Conservation (phyloP, 2,888 invertebrate species). For the Lycocerus yunnanus region DNA sequence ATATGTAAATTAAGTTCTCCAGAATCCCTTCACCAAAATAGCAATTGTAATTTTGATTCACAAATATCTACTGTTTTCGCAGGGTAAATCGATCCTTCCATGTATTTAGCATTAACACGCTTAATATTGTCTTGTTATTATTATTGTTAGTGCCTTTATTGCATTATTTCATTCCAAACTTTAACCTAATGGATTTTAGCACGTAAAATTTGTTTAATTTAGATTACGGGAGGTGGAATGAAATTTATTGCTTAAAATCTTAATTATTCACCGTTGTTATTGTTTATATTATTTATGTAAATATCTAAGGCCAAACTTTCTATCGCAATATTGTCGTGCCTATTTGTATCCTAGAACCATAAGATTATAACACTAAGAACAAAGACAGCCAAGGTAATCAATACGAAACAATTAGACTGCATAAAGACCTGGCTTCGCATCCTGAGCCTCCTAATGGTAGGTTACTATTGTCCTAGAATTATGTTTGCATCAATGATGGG, state of each 20-base stretch:
- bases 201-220: not conserved
- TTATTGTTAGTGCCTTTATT: conserved; percentile 6
- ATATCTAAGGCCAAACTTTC: not conserved
- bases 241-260: not conserved
- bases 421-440: conserved; percentile 34
- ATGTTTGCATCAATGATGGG: conserved; percentile 29
- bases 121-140: conserved; percentile 13
- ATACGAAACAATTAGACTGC: conserved; percentile 35
- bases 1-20: conserved; percentile 31
- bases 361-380: conserved; percentile 25
- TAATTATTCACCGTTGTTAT: not conserved
- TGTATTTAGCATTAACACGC: conserved; percentile 16
- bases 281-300: not conserved
- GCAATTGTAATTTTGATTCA: conserved; percentile 25
- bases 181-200: not conserved
- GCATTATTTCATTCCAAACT: not conserved
- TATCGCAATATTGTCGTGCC: conserved; percentile 12
- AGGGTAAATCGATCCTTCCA: conserved; percentile 17
- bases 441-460: conserved; percentile 34
- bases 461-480: conserved; percentile 33
- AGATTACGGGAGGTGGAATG: not conserved
- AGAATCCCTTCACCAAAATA: conserved; percentile 16
- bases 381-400: conserved; percentile 28
- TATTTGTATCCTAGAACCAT: conserved; percentile 10
- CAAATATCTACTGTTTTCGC: conserved; percentile 20